phyloP scores from a whole-genome alignment of 2,113 vertebrate species.

The Alouatta palliata region DNA sequence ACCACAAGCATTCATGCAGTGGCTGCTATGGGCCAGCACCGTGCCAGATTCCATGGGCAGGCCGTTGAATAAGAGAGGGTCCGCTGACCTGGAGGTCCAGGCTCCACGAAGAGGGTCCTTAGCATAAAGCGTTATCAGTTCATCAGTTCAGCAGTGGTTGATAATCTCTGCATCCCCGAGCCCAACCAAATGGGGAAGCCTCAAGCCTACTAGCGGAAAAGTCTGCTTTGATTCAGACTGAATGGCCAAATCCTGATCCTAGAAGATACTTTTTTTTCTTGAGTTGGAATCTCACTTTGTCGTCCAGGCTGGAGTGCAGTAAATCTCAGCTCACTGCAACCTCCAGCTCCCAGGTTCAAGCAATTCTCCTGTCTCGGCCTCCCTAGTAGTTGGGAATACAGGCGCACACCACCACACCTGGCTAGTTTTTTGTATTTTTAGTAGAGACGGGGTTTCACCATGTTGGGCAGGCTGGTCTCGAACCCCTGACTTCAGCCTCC shows the following conservation, averaged over 20 bases:
- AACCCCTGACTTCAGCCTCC: too few relatives aligned
- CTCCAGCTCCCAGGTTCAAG: too few relatives aligned
- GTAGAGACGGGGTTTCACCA: too few relatives aligned
- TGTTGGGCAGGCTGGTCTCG: too few relatives aligned
- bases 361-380: too few relatives aligned
- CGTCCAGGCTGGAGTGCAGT: too few relatives aligned
- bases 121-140: neutral
- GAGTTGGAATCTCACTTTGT: too few relatives aligned
- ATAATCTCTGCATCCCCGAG: neutral
- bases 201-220: neutral
- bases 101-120: neutral
- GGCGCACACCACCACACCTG: too few relatives aligned
- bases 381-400: too few relatives aligned
- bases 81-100: neutral
- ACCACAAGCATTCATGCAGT: neutral
- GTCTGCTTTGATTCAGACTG: neutral
- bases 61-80: accelerated
- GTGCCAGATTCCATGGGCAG: neutral
- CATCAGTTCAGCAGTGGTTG: neutral
- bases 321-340: too few relatives aligned
- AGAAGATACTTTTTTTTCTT: neutral
- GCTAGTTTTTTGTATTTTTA: too few relatives aligned
- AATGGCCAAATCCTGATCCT: neutral
- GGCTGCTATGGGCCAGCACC: neutral
- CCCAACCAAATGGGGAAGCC: neutral